Conservation (phyloP, 2,113 vertebrate genomes). For the Phylloscopus whistleri region DNA sequence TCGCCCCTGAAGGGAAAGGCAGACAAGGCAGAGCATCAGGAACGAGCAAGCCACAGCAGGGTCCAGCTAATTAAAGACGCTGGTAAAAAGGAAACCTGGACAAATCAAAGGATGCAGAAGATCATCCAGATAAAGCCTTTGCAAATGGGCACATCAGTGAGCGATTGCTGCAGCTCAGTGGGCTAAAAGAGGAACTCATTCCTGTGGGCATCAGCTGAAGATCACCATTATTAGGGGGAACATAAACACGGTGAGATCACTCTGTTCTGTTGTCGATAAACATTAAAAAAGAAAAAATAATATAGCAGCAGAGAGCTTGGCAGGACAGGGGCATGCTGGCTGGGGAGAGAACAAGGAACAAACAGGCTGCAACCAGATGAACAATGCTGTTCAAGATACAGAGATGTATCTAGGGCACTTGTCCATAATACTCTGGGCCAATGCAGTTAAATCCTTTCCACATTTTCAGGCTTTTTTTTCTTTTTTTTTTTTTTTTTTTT, state of each 20-base stretch:
- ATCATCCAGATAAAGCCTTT: neutral
- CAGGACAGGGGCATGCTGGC: neutral
- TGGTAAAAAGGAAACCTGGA: neutral
- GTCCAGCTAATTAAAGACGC: constrained; percentile 22
- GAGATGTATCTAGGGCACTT: neutral
- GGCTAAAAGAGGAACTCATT: constrained; percentile 11
- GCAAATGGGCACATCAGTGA: neutral
- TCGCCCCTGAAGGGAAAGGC: neutral
- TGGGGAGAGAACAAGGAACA: neutral
- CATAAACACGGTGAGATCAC: constrained; percentile 22
- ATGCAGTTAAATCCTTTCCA: neutral
- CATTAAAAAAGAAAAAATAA: neutral
- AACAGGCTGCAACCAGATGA: neutral
- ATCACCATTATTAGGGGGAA: neutral
- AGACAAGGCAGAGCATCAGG: neutral
- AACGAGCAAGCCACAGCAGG: neutral
- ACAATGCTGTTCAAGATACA: fast-evolving
- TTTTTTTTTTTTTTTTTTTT: neutral
- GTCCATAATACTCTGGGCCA: neutral
- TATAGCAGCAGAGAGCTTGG: neutral
- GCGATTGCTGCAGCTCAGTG: neutral
- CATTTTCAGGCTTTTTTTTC: neutral
- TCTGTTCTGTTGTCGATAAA: neutral
- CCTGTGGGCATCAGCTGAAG: constrained; percentile 10
- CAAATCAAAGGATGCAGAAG: neutral